phyloP scores from a whole-genome alignment of 2,113 vertebrate species.

The Phyllostomus hastatus region DNA sequence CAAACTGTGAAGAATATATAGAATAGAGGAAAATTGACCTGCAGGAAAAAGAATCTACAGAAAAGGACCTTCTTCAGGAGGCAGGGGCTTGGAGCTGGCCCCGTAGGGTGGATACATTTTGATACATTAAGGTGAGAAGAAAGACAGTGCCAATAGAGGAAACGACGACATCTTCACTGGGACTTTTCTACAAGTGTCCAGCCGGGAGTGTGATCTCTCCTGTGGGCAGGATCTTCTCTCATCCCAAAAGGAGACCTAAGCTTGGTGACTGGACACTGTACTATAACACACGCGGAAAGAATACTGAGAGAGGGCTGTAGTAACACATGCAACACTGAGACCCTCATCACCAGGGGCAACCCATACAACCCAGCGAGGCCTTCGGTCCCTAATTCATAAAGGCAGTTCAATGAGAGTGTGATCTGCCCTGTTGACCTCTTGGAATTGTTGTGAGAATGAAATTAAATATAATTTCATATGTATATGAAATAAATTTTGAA shows the following conservation, averaged over 20 bases:
- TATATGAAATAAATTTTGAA: neutral
- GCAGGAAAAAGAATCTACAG: neutral
- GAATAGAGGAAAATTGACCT: neutral
- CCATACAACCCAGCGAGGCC: neutral
- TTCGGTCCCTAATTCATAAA: neutral
- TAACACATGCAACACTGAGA: neutral
- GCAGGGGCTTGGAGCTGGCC: neutral
- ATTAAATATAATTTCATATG: neutral
- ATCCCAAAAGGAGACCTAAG: neutral
- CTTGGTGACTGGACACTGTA: neutral
- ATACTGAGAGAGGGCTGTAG: neutral
- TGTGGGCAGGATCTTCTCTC: neutral
- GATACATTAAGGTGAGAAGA: neutral
- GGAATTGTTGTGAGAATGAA: neutral
- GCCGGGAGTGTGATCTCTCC: neutral
- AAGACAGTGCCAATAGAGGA: neutral
- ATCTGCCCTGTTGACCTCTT: neutral
- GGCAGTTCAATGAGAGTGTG: neutral
- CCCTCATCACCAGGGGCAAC: neutral
- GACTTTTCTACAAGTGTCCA: neutral
- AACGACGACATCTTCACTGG: neutral
- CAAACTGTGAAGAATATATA: neutral
- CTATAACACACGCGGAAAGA: neutral
- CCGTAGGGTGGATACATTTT: neutral
- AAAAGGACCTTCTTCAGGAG: neutral